Evolutionary conservation across 2,797 vertebrate species (phyloP), one percentile per base, ranked within the genome.

Genomic region (Heliangelus exortis): DNA sequence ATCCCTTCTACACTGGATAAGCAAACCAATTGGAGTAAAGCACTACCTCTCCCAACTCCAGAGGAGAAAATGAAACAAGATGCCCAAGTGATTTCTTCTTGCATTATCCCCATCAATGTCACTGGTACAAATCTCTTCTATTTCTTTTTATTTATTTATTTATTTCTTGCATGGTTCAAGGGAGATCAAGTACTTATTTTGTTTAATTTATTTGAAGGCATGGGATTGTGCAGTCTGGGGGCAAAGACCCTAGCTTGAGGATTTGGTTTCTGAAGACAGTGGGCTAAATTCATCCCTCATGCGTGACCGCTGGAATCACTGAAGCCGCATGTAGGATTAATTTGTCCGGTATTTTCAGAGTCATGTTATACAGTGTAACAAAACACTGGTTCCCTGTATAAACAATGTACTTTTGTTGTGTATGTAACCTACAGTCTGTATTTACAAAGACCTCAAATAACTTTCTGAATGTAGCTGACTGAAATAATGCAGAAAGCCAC

Each of bases 1-100:
- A 97, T 98, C 94, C 99, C 99, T 96, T 98, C 99, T 91, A 99
- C 99, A 97, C 98, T 99, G 99, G 99, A 99, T 98, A 99, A 99
- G 96, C 99, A 99, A 98, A 99, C 99, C 97, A 99, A 99, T 98
- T 99, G 99, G 99, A 99, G 97, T 96, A 98, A 98, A 98, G 98
- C 97, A 54, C 98, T 99, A 97, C 99, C 99, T 95, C 98, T 99
- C 96, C 99, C 99, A 73, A 99, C 99, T 48, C 99, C 99, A 55
- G 99, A 99, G 96, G 98, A 99, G 97, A 98, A 99, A 97, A 99
- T 99, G 99, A 99, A 99, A 98, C 98, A 97, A 97, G 98, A 98
- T 96, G 98, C 99, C 93, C 98, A 98, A 98, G 98, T 99, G 98
- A 98, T 99, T 97, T 98, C 97, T 97, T 99, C 99, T 97, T 99